Base-by-base conservation (phyloP, 2,113 vertebrate species). In the Coturnix japonica region DNA sequence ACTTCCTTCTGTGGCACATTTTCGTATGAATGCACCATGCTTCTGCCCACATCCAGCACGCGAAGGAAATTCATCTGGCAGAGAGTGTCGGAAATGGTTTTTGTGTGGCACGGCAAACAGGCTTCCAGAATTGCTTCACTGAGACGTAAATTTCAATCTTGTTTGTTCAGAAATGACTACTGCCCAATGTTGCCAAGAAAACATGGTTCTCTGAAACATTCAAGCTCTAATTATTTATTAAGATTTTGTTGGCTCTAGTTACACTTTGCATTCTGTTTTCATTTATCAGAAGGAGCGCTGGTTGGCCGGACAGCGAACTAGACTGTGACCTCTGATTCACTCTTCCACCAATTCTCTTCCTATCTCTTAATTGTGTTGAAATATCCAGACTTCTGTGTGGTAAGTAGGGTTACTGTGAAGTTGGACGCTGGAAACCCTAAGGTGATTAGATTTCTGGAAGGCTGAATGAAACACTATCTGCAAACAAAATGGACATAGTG, bases 321-420 rank as follows among this genome's bases (percentile, higher is more conserved):
- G 91, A 84, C 91, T 67, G 20, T 96, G 96, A 97, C 94, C 95
- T 70, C 93, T 97, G 95, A 97, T 97, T 97, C 97, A 97, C 91
- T 97, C 91, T 96, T 97, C 92, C 96, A 96, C 95, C 95, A 96
- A 89, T 96, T 97, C 96, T 97, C 96, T 91, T 92, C 93, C 35
- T 96, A 97, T 94, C 91, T 94, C 91, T 87, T 83, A 61, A 63
- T 94, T 95, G 90, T 91, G 86, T 85, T 76, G 91, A 91, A 85
- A 77, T 49, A 93, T 70, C 30, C 79, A 85, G 89, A 31, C 54
- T 81, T 51, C 69, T 92, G 73, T 61, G 39, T 4, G 35, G 69
- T 64, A 91, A 89, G 85, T 78, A 92, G 71, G 20, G 57, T 35
- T 60, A 18, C 49, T 65, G 81, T 80, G 81, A 94, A 85, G 87